Conservation (phyloP, 2,888 invertebrate genomes). For the Hydropsyche betteni region DNA sequence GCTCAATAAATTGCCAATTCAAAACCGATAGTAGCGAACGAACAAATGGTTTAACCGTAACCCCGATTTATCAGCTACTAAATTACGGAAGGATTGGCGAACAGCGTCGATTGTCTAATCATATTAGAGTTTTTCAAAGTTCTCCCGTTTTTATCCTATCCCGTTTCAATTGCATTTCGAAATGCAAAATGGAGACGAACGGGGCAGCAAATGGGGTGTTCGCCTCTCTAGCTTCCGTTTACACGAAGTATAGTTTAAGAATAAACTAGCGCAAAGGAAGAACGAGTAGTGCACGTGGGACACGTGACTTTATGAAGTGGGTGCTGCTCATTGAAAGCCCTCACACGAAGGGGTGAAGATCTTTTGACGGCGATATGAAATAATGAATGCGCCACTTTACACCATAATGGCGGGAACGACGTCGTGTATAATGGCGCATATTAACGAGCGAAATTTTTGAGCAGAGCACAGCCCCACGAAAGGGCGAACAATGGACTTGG, state of each 20-base stretch:
- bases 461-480: slow-evolving; percentile 16
- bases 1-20: slow-evolving; percentile 51
- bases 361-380: slow-evolving; percentile 38
- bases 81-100: slow-evolving; percentile 43
- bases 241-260: too few relatives aligned
- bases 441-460: slow-evolving; percentile 37
- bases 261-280: neutral
- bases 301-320: slow-evolving; percentile 42
- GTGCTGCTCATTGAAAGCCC: slow-evolving; percentile 43
- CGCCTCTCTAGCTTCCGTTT: too few relatives aligned
- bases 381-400: slow-evolving; percentile 43
- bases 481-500: slow-evolving; percentile 33
- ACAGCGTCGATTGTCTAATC: slow-evolving; percentile 12
- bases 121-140: too few relatives aligned
- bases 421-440: slow-evolving; percentile 38
- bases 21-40: slow-evolving; percentile 50
- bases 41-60: slow-evolving; percentile 50
- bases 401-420: slow-evolving; percentile 41
- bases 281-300: slow-evolving; percentile 28
- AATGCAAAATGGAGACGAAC: too few relatives aligned
- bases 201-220: too few relatives aligned
- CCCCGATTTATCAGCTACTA: slow-evolving; percentile 50
- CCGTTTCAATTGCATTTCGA: too few relatives aligned
- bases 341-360: slow-evolving; percentile 41
- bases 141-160: too few relatives aligned